Evolutionary conservation across 2,797 vertebrate genomes (phyloP).

Genomic region (Intellagama lesueurii): DNA sequence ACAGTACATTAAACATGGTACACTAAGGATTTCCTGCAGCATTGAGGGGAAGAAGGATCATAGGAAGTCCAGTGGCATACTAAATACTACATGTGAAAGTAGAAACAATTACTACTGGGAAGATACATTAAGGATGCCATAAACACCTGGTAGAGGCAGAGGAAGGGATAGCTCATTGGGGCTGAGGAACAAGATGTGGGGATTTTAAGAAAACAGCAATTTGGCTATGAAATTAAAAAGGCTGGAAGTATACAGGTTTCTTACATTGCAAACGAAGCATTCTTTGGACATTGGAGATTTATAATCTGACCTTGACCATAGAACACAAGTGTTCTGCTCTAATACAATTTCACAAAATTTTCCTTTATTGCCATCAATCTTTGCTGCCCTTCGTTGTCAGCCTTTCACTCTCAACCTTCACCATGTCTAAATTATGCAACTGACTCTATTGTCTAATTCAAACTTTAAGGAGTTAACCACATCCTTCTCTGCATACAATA

Average conservation of each 20-base stretch:
- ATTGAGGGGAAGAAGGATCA: conserved; percentile 13
- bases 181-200: too few species aligned
- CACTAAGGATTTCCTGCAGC: conserved; percentile 47
- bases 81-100: not conserved
- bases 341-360: not conserved
- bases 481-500: not conserved
- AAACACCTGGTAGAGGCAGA: not conserved
- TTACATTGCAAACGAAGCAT: not conserved
- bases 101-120: not conserved
- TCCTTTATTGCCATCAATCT: not conserved
- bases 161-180: not conserved
- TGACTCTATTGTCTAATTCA: not conserved
- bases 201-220: not conserved
- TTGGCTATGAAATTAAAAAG: not conserved
- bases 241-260: too few species aligned
- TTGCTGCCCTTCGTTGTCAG: not conserved
- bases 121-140: not conserved
- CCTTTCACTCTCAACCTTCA: not conserved
- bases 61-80: conserved; percentile 36
- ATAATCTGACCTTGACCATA: conserved; percentile 6
- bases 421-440: not conserved
- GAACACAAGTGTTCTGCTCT: not conserved
- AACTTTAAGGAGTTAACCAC: not conserved
- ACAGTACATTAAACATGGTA: conserved; percentile 62
- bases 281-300: not conserved